phyloP scores from a whole-genome alignment of 2,113 vertebrate genomes.

The Alectura lathami region DNA sequence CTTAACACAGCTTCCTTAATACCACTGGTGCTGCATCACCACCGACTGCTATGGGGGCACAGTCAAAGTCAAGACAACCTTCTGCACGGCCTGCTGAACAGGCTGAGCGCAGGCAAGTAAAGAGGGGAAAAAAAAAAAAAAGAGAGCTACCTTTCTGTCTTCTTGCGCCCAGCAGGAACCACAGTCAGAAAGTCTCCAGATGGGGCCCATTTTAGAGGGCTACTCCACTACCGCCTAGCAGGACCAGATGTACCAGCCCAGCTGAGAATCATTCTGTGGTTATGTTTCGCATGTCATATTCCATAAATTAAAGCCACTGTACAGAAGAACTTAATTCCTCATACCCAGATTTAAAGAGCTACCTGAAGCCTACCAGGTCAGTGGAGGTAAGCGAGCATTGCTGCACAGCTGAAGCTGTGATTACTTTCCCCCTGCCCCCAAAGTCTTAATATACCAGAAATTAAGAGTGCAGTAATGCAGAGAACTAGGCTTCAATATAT shows the following conservation, averaged over 20 bases:
- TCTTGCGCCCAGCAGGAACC: background rate
- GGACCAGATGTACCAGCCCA: background rate
- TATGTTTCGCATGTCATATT: background rate
- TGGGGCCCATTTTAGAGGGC: background rate
- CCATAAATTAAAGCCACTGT: too few species aligned
- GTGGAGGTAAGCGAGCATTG: accelerated
- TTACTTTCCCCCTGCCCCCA: accelerated
- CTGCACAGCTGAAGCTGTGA: background rate
- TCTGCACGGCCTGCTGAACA: background rate
- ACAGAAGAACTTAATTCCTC: too few species aligned
- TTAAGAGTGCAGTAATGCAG: background rate
- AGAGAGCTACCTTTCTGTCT: background rate
- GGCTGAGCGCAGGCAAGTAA: background rate
- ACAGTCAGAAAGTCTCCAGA: background rate
- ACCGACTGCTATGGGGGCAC: background rate
- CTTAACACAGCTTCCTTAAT: background rate
- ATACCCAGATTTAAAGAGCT: background rate
- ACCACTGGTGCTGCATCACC: background rate
- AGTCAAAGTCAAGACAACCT: background rate
- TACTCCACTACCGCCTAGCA: background rate
- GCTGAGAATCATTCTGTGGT: background rate
- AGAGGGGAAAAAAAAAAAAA: background rate
- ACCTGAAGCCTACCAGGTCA: background rate
- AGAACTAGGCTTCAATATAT: background rate
- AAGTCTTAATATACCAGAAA: background rate